These are phyloP conservation scores for Benitochromis conjunctus DNA, from an alignment of 2,113 vertebrate genomes.

Conservation along the genomic window DNA sequence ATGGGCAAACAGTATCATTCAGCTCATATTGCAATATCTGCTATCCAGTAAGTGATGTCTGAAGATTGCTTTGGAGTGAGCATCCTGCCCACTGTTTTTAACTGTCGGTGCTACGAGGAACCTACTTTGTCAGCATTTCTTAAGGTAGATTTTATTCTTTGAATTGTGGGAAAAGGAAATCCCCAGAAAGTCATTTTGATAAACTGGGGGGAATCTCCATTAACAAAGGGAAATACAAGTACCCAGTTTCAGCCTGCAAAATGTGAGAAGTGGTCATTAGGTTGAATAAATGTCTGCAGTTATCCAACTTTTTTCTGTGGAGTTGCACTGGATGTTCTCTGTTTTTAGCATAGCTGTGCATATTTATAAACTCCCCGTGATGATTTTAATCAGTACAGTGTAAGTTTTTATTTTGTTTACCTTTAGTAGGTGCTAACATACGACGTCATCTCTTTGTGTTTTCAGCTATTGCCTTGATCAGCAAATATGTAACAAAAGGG, in stretches of 20 bases:
- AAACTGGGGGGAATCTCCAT: too few species aligned
- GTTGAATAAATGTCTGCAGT: not conserved
- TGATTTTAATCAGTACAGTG: not conserved
- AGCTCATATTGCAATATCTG: not conserved
- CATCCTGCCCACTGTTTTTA: too few species aligned
- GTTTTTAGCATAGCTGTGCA: not conserved
- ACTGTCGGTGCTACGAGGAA: too few species aligned
- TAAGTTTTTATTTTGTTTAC: not conserved
- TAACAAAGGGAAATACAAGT: not conserved
- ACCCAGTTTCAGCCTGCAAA: not conserved
- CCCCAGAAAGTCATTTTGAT: too few species aligned
- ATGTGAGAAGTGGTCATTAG: not conserved
- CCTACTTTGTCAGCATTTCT: too few species aligned
- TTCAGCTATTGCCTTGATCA: constrained; percentile 84
- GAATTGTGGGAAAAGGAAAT: too few species aligned
- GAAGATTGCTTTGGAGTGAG: not conserved
- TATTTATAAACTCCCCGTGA: not conserved
- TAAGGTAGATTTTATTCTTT: too few species aligned
- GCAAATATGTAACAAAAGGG: constrained; percentile 92
- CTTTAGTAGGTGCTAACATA: not conserved
- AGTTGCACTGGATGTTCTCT: not conserved
- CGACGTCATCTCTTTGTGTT: not conserved
- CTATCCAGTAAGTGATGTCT: not conserved
- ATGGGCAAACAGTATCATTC: not conserved
- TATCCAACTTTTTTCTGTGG: not conserved